Base-by-base conservation (phyloP, 2,113 vertebrate species). In the Rhegmatorhina hoffmannsi region DNA sequence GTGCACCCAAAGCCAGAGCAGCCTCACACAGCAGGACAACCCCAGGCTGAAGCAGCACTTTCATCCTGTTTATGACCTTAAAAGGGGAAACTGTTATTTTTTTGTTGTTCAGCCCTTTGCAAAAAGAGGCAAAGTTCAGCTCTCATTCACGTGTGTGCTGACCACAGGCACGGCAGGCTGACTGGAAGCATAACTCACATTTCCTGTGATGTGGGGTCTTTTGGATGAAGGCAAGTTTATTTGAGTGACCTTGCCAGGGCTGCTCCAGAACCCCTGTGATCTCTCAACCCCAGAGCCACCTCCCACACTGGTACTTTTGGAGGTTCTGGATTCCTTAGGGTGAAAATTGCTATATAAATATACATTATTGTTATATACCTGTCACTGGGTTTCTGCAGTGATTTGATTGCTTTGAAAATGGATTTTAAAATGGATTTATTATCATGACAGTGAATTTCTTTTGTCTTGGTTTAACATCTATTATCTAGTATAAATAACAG, bases 371-470 rank as follows among this genome's bases (percentile, higher is more conserved):
- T 53, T 92, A 52, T 36, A 18, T 19, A 78, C 64, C 87, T 94
- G 79, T 75, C 79, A 58, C 12, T 72, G 81, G 34, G 44, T 58
- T 89, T 90, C 88, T 72, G 62, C 6, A 0, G n/a, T 68, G 68
- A 93, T 81, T 87, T 84, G 79, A 90, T 84, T 92, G 76, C 73
- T 87, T 78, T 36, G 79, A 70, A 92, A 92, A 95, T 68, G 78
- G 86, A 92, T 95, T 95, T 94, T 18, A 40, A 87, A 82, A 89
- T 84, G 82, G 90, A 95, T 94, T 97, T 96, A 73, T 87, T 94
- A 89, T 81, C 84, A 88, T 90, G 84, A 87, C 36, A 74, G 60
- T 55, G 90, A 84, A 92, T 92, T 84, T 93, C 90, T 93, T 93
- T 92, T 88, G 87, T 92, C 93, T 96, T 60, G 64, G 68, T 68